Evolutionary conservation across 2,113 vertebrate species (phyloP).

Genomic region (Catharus minimus): DNA sequence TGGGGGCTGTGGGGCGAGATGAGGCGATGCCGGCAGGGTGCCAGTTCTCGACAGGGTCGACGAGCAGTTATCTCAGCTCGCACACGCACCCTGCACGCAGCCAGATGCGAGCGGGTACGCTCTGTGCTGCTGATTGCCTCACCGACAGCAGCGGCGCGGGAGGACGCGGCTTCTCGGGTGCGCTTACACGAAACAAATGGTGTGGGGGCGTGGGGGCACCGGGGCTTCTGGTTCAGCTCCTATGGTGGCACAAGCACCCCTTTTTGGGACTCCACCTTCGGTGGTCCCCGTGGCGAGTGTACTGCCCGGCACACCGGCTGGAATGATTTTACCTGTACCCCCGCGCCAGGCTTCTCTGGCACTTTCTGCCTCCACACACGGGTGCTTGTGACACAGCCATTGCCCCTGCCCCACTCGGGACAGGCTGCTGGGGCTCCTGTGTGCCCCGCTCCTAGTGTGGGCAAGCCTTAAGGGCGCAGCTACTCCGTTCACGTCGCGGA

Average conservation of each 20-base stretch:
- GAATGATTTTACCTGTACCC: neutral
- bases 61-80: slow-evolving; percentile 16
- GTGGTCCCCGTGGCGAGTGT: rapidly evolving
- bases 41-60: neutral
- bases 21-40: neutral
- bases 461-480: neutral
- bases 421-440: neutral
- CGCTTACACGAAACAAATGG: neutral
- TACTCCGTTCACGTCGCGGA: neutral
- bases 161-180: neutral
- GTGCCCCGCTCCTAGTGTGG: rapidly evolving
- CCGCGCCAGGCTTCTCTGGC: rapidly evolving
- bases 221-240: neutral
- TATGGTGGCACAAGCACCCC: too few species aligned
- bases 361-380: neutral
- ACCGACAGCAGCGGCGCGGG: neutral
- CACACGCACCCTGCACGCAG: slow-evolving; percentile 1
- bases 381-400: rapidly evolving
- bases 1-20: slow-evolving; percentile 24
- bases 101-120: slow-evolving; percentile 16
- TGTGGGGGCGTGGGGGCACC: neutral
- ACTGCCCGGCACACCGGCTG: rapidly evolving
- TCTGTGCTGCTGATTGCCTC: slow-evolving; percentile 37
- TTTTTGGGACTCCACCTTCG: neutral
- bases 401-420: too few species aligned